Base-by-base conservation (phyloP, 2,888 invertebrate species). In the Petrophora chlorosata region DNA sequence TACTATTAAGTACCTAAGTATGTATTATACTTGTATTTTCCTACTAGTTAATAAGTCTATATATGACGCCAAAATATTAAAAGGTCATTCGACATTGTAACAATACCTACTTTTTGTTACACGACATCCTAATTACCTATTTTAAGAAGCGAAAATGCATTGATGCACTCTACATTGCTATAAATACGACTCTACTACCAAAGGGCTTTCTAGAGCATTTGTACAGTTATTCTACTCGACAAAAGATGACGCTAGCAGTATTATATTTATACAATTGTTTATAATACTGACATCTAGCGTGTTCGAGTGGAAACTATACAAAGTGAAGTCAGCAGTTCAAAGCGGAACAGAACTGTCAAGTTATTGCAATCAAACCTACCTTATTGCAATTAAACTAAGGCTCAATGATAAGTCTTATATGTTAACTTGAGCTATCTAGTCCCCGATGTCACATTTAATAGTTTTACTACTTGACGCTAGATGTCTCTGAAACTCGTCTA, bases 401-500 rank as follows among this genome's bases (percentile, higher is more conserved):
- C n/a, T n/a, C n/a, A n/a, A n/a, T n/a, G n/a, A n/a, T n/a, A n/a
- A n/a, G n/a, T n/a, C n/a, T n/a, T n/a, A n/a, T n/a, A n/a, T n/a
- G n/a, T n/a, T n/a, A n/a, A n/a, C n/a, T n/a, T n/a, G n/a, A n/a
- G n/a, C n/a, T n/a, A n/a, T n/a, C n/a, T n/a, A n/a, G n/a, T n/a
- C n/a, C n/a, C n/a, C n/a, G n/a, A 9, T 9, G 3, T 25, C 12
- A 13, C 7, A 19, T 19, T 7, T 9, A 12, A n/a, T 8, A 39
- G 50, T 66, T 57, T 14, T 3, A 1, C 61, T 58, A 64, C 5
- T 59, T 4, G 5, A 5, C 57, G 40, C 40, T 61, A 84, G 84
- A 78, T 80, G 76, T 45, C 79, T 32, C 61, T 65, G 25, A 4
- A 23, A 36, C 3, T 5, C n/a, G n/a, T n/a, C n/a, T n/a, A n/a